Percentiles rank a stretch among this genome's conserved stretches.
Evolutionary conservation across 2,888 invertebrate species (phyloP).

Genomic region (Noctua janthina): DNA sequence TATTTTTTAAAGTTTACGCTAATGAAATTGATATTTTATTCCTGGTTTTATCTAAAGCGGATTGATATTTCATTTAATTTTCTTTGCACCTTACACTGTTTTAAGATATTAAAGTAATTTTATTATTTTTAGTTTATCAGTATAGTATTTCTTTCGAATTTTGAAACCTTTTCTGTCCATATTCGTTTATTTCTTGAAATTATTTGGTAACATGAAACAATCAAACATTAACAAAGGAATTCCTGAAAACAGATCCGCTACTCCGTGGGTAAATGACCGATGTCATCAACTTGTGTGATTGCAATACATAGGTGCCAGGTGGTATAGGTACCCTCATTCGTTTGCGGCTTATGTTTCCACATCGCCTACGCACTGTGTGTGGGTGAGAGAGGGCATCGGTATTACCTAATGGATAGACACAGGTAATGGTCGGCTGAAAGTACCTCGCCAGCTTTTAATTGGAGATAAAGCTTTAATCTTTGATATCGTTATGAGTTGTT

Average conservation of each 20-base stretch:
- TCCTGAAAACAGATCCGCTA: background rate
- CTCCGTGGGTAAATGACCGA: slow-evolving; percentile 10
- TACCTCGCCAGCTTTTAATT: slow-evolving; percentile 42
- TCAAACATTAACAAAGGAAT: background rate
- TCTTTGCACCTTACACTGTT: background rate
- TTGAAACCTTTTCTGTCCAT: fast-evolving
- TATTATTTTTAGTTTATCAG: background rate
- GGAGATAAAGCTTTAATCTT: slow-evolving; percentile 41
- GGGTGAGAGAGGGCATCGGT: background rate
- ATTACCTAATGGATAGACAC: slow-evolving; percentile 35
- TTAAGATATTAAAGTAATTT: background rate
- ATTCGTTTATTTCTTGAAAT: background rate
- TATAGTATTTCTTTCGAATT: background rate
- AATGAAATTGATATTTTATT: slow-evolving; percentile 6
- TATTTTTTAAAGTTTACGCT: slow-evolving; percentile 6
- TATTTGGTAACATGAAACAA: background rate
- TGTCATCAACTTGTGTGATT: slow-evolving; percentile 15
- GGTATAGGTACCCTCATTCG: background rate
- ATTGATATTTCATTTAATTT: background rate
- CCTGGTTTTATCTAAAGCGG: background rate
- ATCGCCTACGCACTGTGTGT: slow-evolving; percentile 20
- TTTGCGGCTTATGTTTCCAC: background rate
- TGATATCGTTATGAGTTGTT: slow-evolving; percentile 36
- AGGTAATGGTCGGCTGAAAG: slow-evolving; percentile 20
- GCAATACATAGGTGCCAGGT: background rate